Conservation (phyloP, 2,888 invertebrate genomes). For the Phengaris arion region DNA sequence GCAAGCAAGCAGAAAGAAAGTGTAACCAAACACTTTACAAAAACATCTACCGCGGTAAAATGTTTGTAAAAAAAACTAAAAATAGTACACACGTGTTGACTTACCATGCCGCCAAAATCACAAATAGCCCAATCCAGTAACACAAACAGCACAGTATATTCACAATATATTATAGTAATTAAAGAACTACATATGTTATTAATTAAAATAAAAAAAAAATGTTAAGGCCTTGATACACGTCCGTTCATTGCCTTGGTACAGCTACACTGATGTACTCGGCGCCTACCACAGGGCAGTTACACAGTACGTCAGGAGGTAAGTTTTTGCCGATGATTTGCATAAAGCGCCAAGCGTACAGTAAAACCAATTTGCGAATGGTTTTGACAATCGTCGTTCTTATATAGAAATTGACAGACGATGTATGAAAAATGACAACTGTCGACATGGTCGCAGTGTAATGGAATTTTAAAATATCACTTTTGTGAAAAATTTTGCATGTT, state of each 20-base stretch:
- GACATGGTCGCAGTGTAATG: too few species aligned
- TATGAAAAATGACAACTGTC: too few species aligned
- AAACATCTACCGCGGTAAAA: not conserved
- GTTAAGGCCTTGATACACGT: constrained; percentile 2
- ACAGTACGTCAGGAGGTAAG: not conserved
- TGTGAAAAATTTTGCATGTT: too few species aligned
- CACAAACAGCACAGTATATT: not conserved
- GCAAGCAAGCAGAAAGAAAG: too few species aligned
- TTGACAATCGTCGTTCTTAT: too few species aligned
- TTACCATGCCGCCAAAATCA: constrained; percentile 21
- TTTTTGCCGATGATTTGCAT: not conserved
- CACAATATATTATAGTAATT: not conserved
- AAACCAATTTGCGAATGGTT: too few species aligned
- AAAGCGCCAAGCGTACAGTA: not conserved
- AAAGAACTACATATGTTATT: not conserved
- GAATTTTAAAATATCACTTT: too few species aligned
- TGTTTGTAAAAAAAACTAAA: constrained; percentile 17
- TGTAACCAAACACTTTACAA: not conserved
- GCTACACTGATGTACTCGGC: constrained; percentile 15
- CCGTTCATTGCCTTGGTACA: constrained; percentile 13
- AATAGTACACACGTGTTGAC: constrained; percentile 10
- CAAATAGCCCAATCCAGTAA: not conserved
- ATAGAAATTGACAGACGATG: too few species aligned
- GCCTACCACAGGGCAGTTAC: not conserved
- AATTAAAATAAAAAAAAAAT: not conserved